Percentiles rank a stretch among this genome's conserved stretches.
Evolutionary conservation across 2,888 invertebrate species (phyloP).

Genomic region (Sceliomorpha sp.): DNA sequence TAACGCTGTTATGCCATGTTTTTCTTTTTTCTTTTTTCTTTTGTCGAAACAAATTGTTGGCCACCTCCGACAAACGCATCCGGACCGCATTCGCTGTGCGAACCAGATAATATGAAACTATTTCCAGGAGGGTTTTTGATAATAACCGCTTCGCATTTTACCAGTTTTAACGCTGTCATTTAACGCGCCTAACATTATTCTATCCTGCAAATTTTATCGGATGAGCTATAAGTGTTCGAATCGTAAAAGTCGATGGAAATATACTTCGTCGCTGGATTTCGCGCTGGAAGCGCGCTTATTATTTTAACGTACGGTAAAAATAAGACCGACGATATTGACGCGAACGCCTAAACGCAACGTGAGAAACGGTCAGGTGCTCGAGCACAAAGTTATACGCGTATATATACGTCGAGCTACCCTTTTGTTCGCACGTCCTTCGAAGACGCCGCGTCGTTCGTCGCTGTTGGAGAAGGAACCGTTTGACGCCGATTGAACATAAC

Average conservation of each 20-base stretch:
- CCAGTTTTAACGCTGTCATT: too few relatives aligned
- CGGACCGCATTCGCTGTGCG: too few relatives aligned
- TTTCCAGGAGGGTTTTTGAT: too few relatives aligned
- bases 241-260: slow-evolving; percentile 17
- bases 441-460: slow-evolving; percentile 11
- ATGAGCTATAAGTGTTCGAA: not conserved
- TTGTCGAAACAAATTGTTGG: too few relatives aligned
- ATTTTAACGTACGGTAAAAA: slow-evolving; percentile 63
- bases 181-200: too few relatives aligned
- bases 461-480: slow-evolving; percentile 18
- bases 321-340: slow-evolving; percentile 61
- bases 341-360: slow-evolving; percentile 70
- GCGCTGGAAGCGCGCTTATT: slow-evolving; percentile 63
- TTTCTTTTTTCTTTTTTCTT: too few relatives aligned
- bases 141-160: too few relatives aligned
- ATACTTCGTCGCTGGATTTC: slow-evolving; percentile 40
- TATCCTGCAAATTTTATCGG: not conserved
- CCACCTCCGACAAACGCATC: too few relatives aligned
- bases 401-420: slow-evolving; percentile 8
- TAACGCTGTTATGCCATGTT: too few relatives aligned
- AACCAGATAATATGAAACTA: too few relatives aligned
- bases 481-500: slow-evolving; percentile 32
- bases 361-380: slow-evolving; percentile 75
- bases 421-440: slow-evolving; percentile 17
- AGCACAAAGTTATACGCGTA: slow-evolving; percentile 33